Base-by-base conservation (phyloP, 2,888 invertebrate species). In the Andrena fulva region DNA sequence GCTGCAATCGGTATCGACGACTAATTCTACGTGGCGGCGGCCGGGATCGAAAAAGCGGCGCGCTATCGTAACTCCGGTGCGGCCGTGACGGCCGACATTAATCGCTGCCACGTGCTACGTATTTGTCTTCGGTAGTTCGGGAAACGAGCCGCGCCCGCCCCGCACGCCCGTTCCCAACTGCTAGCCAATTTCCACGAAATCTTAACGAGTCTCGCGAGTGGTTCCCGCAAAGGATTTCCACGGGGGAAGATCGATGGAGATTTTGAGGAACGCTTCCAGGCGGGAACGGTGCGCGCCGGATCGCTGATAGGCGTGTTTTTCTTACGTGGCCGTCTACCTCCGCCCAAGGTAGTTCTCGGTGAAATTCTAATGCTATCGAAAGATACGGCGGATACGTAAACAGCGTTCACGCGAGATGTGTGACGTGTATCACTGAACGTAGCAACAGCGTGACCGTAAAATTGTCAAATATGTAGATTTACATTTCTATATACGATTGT, bases 21-120 rank as follows among this genome's bases (percentile, higher is more conserved):
- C 50, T 74, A 80, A 80, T 73, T 54, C 20, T 54, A 24, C 63
- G 60, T 33, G 33, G 68, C 20, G 12, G 29, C 12, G 20, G 42
- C 62, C 35, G 63, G 59, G 63, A 68, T 73, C 80, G 80, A 73
- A 73, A 83, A 78, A 80, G 29, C 80, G 29, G 29, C n/a, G 54
- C 66, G 66, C 62, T 71, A 79, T 75, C 69, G 77, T 71, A 68
- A 68, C 72, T 68, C 42, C 76, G 59, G 64, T 59, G 63, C 69
- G 64, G 68, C 50, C 64, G 72, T 54, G 76, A 80, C 71, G 68
- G 56, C 64, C 27, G 59, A 85, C 81, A 80, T 80, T 89, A 85
- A 89, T 87, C 78, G 82, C 60, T 77, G 78, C 89, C 86, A 89
- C 86, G 89, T 87, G 89, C 80, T 72, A 77, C 80, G 80, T 85